These are phyloP conservation scores for Ictalurus punctatus DNA, from an alignment of 2,113 vertebrate genomes.

Conservation along the genomic window DNA sequence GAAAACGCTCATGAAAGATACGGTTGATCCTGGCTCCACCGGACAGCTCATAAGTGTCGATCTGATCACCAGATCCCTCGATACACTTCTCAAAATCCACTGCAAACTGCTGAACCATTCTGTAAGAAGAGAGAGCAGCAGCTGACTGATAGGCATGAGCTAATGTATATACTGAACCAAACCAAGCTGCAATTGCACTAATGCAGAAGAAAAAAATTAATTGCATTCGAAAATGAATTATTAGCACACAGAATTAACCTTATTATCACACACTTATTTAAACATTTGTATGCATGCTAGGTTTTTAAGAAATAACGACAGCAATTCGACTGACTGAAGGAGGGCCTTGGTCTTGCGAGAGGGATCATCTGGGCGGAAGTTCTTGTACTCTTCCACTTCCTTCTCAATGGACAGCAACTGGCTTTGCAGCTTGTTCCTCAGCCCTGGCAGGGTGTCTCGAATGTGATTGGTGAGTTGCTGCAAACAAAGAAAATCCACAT, in stretches of 20 bases:
- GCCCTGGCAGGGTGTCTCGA: slow-evolving; percentile 88
- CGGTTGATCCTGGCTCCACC: slow-evolving; percentile 93
- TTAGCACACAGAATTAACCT: neutral
- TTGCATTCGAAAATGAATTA: neutral
- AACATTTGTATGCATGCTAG: neutral
- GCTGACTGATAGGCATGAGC: neutral
- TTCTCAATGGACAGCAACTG: slow-evolving; percentile 96
- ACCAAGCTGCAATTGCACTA: neutral
- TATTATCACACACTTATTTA: neutral
- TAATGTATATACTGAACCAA: neutral
- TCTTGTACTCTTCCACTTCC: slow-evolving; percentile 95
- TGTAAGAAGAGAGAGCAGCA: slow-evolving; percentile 56
- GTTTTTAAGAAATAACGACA: neutral
- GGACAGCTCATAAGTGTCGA: slow-evolving; percentile 92
- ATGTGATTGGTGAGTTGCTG: slow-evolving; percentile 99
- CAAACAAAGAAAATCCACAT: neutral
- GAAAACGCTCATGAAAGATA: slow-evolving; percentile 94
- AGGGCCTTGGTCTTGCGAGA: slow-evolving; percentile 95
- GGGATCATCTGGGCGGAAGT: slow-evolving; percentile 90
- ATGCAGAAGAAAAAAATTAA: neutral
- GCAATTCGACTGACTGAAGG: slow-evolving; percentile 81
- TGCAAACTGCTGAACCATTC: slow-evolving; percentile 96
- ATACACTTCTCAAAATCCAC: slow-evolving; percentile 97
- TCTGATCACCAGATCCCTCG: slow-evolving; percentile 94
- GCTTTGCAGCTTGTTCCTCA: slow-evolving; percentile 93